Evolutionary conservation across 2,797 vertebrate genomes (phyloP).

Genomic region (Hemibagrus guttatus): DNA sequence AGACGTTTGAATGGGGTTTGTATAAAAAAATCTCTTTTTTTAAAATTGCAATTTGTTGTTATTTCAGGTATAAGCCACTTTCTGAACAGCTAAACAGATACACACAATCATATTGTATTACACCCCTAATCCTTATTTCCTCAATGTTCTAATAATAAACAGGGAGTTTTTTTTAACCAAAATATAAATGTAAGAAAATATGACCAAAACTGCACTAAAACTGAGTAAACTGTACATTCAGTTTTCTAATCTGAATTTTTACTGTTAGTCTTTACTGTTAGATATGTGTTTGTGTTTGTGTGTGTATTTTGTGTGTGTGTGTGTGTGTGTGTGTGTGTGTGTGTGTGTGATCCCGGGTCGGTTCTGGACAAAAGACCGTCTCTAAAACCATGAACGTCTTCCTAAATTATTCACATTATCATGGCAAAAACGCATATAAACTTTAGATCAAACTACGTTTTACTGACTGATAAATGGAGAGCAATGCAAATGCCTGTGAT

Average conservation of each 20-base stretch:
- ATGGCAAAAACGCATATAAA: not conserved
- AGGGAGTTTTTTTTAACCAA: not conserved
- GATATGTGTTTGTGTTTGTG: not conserved
- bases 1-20: not conserved
- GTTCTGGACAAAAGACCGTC: not conserved
- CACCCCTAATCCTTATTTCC: not conserved
- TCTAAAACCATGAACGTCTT: not conserved
- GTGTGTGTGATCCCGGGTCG: not conserved
- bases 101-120: not conserved
- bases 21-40: not conserved
- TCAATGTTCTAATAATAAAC: not conserved
- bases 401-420: not conserved
- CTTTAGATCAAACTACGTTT: not conserved
- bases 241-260: not conserved
- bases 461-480: not conserved
- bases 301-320: not conserved
- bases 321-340: not conserved
- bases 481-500: not conserved
- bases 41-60: not conserved
- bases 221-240: not conserved
- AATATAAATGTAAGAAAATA: not conserved
- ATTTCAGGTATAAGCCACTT: not conserved
- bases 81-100: not conserved
- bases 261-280: not conserved
- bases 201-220: not conserved